Conservation (phyloP, 2,113 vertebrate species). For the Willisornis vidua region DNA sequence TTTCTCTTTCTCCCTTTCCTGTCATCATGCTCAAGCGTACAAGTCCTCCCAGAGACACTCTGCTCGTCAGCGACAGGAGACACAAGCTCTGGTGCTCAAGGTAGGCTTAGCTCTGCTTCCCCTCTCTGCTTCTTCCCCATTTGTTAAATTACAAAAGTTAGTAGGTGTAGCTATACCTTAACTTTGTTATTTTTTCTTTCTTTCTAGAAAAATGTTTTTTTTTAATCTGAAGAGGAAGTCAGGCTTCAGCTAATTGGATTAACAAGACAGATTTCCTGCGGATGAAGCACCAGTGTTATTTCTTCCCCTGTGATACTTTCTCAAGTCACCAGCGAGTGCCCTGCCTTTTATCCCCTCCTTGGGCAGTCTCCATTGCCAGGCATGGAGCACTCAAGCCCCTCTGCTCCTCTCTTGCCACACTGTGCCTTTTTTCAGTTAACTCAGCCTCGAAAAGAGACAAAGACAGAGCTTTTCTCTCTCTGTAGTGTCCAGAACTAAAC, state of each 20-base stretch:
- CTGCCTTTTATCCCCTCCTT: not conserved
- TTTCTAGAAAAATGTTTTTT: not conserved
- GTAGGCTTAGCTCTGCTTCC: not conserved
- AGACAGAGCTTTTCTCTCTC: not conserved
- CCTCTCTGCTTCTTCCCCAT: not conserved
- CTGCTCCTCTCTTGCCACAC: not conserved
- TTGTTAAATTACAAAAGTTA: not conserved
- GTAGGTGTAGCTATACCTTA: not conserved
- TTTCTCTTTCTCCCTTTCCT: constrained; percentile 5
- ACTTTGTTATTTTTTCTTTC: not conserved
- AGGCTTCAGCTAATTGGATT: not conserved
- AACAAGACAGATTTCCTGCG: not conserved
- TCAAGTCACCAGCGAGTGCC: not conserved
- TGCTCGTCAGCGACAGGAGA: not conserved
- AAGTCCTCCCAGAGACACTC: not conserved
- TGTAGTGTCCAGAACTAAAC: not conserved
- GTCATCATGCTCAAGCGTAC: not conserved
- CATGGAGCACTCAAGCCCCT: not conserved
- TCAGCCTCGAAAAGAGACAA: not conserved
- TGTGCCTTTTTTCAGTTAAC: not conserved
- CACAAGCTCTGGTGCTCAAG: not conserved
- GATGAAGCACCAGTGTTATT: not conserved
- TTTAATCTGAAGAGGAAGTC: not conserved
- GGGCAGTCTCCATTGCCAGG: not conserved
- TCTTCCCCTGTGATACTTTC: not conserved